phyloP scores from a whole-genome alignment of 2,888 invertebrate genomes.

The Netelia fuscicornis region DNA sequence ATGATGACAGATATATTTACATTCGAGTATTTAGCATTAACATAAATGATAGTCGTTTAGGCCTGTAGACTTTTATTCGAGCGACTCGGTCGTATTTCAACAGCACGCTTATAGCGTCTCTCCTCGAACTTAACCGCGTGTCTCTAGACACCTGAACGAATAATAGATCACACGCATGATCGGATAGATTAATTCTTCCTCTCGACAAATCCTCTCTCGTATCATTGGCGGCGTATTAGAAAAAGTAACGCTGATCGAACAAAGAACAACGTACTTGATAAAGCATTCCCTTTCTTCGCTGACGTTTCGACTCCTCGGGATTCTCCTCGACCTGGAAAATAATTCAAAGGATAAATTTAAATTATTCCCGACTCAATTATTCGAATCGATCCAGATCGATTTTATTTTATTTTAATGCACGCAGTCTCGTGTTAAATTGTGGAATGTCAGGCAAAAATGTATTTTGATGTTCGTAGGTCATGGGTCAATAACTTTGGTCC shows the following conservation, averaged over 20 bases:
- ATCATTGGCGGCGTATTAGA: background rate
- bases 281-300: conserved; percentile 67
- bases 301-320: conserved; percentile 61
- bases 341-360: no score
- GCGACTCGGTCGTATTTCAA: background rate
- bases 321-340: conserved; percentile 60
- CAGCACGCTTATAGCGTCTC: background rate
- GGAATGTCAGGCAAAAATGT: background rate
- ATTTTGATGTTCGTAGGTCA: no score
- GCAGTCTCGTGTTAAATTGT: background rate
- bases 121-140: background rate
- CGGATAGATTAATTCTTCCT: background rate
- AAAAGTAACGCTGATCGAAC: conserved; percentile 2
- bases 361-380: no score
- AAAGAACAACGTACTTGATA: conserved; percentile 70
- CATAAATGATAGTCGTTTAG: background rate
- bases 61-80: background rate
- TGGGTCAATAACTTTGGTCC: background rate
- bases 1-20: conserved; percentile 13
- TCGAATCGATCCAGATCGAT: no score
- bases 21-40: background rate
- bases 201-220: background rate
- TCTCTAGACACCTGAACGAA: conserved; percentile 12
- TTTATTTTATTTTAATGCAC: no score
- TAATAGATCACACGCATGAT: background rate